Evolutionary conservation across 2,797 vertebrate species (phyloP), one percentile per base, ranked within the genome.

Genomic region (Babyrousa celebensis): DNA sequence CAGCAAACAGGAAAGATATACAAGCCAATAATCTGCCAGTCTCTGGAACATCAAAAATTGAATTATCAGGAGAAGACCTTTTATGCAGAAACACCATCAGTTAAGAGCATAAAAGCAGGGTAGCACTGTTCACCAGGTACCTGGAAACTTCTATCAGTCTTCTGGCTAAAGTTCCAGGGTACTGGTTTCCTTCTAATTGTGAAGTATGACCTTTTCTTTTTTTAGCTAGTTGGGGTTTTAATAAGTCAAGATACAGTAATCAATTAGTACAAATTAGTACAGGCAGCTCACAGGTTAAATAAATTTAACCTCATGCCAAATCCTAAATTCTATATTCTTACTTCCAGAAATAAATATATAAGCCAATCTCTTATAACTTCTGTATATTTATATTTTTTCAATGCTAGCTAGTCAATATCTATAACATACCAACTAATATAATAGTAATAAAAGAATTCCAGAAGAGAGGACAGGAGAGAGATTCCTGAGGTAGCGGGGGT

Each of bases 351-450:
- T 68, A 94, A 58, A 90, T 72, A 92, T 40, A 68, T 86, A 96
- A 90, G 62, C 20, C 20, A 63, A 6, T 89, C 54, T 93, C 68
- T 82, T 92, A 77, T 0, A 92, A 63, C 11, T 32, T 78, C 3
- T 80, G 12, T 87, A 15, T 40, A 86, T 92, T 95, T 90, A 88
- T 72, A 96, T 92, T 96, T 96, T 96, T 96, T 93, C 83, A 89
- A 71, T 86, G 74, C 78, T 91, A 85, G 74, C 78, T 91, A 85
- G 29, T 96, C 27, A 62, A 58, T 89, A 91, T 83, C 78, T 95
- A 6, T 74, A 95, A 70, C 56, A 93, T 36, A 92, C 85, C 87
- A 97, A 96, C 83, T 89, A 97, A 91, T 89, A 78, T 95, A 96
- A 94, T 1, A 89, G 14, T 77, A 95, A 86, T 29, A 91, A 82